Percentiles rank a stretch among this genome's conserved stretches.
Conservation (phyloP, 2,797 vertebrate species). For the Sebastes taczanowskii region DNA sequence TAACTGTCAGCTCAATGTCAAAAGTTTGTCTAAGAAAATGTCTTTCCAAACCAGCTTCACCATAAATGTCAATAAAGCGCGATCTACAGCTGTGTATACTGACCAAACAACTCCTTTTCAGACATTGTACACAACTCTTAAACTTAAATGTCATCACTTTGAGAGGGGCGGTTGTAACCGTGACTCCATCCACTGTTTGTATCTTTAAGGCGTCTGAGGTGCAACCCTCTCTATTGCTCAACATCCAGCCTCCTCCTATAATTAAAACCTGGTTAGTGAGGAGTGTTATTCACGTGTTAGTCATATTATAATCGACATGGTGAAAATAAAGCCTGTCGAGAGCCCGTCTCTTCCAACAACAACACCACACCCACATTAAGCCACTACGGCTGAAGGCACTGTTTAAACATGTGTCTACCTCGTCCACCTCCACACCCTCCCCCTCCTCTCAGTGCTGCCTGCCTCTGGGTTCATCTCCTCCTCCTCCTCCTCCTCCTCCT, state of each 20-base stretch:
- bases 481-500: neutral
- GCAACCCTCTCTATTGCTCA: neutral
- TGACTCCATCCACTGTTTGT: conserved; percentile 8
- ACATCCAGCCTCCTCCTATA: conserved; percentile 12
- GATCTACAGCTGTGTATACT: neutral
- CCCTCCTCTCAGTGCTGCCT: neutral
- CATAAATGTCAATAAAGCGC: neutral
- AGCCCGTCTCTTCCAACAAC: conserved; percentile 7
- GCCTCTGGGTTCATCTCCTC: conserved; percentile 7
- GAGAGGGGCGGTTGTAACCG: neutral
- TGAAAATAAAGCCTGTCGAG: conserved; percentile 29
- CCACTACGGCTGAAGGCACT: conserved; percentile 59
- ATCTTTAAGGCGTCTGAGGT: conserved; percentile 19
- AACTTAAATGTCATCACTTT: neutral
- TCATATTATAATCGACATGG: conserved; percentile 22
- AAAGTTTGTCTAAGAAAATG: neutral
- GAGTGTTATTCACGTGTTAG: conserved; percentile 50
- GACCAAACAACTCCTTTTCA: neutral
- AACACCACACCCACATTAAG: conserved; percentile 39
- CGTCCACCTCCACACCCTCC: neutral
- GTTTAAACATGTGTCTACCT: conserved; percentile 36
- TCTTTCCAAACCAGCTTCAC: neutral
- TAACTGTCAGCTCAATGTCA: neutral
- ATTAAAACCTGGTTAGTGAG: conserved; percentile 30
- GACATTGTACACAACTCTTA: neutral